Percentiles rank a stretch among this genome's conserved stretches.
phyloP scores from a whole-genome alignment of 1,140 invertebrate species.

The Scaptodrosophila lebanonensis region DNA sequence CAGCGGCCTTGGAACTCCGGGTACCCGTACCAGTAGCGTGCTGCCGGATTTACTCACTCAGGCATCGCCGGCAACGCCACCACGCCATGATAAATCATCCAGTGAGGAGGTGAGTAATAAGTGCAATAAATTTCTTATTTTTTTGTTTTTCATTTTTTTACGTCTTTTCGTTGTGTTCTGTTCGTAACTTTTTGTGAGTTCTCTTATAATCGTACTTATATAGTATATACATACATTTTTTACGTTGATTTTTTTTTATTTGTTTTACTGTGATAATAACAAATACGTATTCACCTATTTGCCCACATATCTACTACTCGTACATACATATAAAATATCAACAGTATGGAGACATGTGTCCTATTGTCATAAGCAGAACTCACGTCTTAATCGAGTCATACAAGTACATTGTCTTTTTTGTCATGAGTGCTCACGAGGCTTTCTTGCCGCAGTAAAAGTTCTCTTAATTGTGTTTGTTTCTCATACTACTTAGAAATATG shows the following conservation, averaged over 20 bases:
- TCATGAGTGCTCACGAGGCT: no score
- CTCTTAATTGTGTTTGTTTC: no score
- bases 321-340: constrained; percentile 13
- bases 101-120: constrained; percentile 91
- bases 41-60: constrained; percentile 95
- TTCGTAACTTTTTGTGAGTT: constrained; percentile 35
- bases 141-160: constrained; percentile 26
- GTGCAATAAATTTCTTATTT: constrained; percentile 22
- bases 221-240: no score
- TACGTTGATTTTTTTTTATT: constrained; percentile 28
- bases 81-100: constrained; percentile 92
- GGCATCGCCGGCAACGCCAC: constrained; percentile 88
- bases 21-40: constrained; percentile 90
- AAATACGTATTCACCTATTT: constrained; percentile 5
- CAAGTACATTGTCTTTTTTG: no score
- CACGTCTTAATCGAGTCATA: no score
- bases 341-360: no score
- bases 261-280: constrained; percentile 40
- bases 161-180: constrained; percentile 55
- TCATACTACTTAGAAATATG: no score
- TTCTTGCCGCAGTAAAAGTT: no score
- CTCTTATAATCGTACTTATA: no score
- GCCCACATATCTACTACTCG: constrained; percentile 14
- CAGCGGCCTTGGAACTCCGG: constrained; percentile 83
- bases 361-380: no score